Evolutionary conservation across 2,888 invertebrate genomes (phyloP).

Genomic region (Thymelicus sylvestris): DNA sequence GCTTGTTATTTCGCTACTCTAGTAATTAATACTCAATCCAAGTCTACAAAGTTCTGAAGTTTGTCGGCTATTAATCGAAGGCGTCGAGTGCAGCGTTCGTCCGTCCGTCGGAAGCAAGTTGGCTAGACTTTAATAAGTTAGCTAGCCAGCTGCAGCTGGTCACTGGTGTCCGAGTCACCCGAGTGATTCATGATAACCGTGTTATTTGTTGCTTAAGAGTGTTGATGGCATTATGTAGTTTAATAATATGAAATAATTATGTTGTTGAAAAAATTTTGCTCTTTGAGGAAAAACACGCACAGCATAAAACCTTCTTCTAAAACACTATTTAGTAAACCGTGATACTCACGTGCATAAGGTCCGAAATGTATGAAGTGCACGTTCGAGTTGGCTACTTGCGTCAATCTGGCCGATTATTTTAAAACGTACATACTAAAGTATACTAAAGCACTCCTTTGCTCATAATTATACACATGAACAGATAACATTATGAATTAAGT

Average conservation of each 20-base stretch:
- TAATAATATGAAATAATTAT: background rate
- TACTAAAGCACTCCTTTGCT: too few relatives aligned
- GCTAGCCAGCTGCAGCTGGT: constrained; percentile 13
- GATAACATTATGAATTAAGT: too few relatives aligned
- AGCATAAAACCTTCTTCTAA: too few relatives aligned
- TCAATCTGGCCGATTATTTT: too few relatives aligned
- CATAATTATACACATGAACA: too few relatives aligned
- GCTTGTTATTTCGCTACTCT: background rate
- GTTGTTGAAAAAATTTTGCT: too few relatives aligned
- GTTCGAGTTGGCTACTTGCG: too few relatives aligned
- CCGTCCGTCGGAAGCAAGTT: constrained; percentile 11
- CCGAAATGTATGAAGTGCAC: too few relatives aligned
- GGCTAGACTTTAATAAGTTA: constrained; percentile 12
- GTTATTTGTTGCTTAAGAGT: background rate
- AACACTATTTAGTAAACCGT: too few relatives aligned
- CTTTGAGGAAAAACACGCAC: too few relatives aligned
- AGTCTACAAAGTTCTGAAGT: constrained; percentile 16
- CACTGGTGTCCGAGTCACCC: background rate
- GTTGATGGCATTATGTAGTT: background rate
- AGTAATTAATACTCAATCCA: constrained; percentile 17
- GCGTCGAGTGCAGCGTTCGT: constrained; percentile 6
- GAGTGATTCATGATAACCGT: constrained; percentile 1
- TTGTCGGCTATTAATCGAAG: constrained; percentile 14
- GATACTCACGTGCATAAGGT: too few relatives aligned
- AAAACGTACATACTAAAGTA: too few relatives aligned